Evolutionary conservation across 2,797 vertebrate species (phyloP).

Genomic region (Argya squamiceps): DNA sequence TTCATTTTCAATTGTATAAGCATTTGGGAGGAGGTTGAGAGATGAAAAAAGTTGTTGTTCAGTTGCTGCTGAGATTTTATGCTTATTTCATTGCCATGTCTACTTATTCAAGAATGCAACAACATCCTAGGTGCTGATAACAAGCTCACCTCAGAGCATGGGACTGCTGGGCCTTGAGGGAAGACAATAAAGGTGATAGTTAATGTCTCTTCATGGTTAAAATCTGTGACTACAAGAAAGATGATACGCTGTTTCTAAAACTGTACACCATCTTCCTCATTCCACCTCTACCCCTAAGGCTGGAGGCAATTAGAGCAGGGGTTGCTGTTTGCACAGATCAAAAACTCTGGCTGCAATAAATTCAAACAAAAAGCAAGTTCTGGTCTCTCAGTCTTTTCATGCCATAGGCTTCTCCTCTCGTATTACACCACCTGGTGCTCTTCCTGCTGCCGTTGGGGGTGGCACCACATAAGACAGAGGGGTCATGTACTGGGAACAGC

Average conservation of each 20-base stretch:
- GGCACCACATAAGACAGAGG: not conserved
- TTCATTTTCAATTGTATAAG: conserved; percentile 36
- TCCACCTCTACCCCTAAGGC: not conserved
- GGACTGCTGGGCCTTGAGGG: not conserved
- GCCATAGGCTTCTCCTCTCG: not conserved
- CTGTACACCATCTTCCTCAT: not conserved
- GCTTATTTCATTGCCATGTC: not conserved
- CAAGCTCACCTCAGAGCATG: not conserved
- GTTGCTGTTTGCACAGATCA: not conserved
- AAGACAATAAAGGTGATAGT: not conserved
- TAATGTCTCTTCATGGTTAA: not conserved
- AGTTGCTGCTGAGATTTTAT: not conserved
- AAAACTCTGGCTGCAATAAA: not conserved
- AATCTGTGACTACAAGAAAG: not conserved
- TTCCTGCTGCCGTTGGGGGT: not conserved
- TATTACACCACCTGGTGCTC: not conserved
- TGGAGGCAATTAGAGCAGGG: not conserved
- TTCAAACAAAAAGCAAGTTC: not conserved
- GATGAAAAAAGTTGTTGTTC: not conserved
- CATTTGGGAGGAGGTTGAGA: not conserved
- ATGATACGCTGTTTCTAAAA: not conserved
- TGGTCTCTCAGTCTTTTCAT: not conserved
- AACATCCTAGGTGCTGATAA: not conserved
- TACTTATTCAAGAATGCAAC: not conserved
- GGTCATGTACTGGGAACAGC: not conserved